Evolutionary conservation across 1,140 invertebrate genomes (phyloP), one percentile per base, ranked within the genome.

Genomic region (Battus philenor): DNA sequence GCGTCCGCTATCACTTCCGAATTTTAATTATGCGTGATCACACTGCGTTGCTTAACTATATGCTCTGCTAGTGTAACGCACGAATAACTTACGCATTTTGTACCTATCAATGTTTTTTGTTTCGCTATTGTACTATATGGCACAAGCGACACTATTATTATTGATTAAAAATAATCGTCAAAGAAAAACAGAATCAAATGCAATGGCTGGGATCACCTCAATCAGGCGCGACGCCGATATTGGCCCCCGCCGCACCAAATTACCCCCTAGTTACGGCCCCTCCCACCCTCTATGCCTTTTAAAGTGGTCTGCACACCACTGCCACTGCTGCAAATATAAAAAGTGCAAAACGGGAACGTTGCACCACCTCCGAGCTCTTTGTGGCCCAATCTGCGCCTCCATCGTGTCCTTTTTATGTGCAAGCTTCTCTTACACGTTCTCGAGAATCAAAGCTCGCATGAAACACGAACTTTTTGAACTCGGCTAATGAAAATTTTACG

Each of bases 241-340:
- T 75, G 76, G 70, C 71, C 68, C 74, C 74, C 75, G 66, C 80
- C 74, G 77, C 74, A 57, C 76, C 64, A 80, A 84, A 80, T 84
- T 82, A 82, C 80, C 80, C 80, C 78, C 78, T 80, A 72, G 72
- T 82, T 80, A 82, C 75, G 61, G 47, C 73, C 75, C 70, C 65
- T 67, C 63, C 67, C 71, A 68, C 76, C 73, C 74, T 55, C 62
- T 62, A 66, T 77, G 70, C 80, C 70, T 84, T 81, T 84, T 84
- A 84, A 84, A 84, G 80, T 81, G 80, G 80, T 81, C 80, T 84
- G 76, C 63, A 74, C 70, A 79, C 62, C 67, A 75, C 66, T 82
- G 74, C 72, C 65, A 76, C 72, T 73, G 72, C 68, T 80, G 71
- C 70, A 77, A 76, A 81, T 71, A 80, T 69, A 84, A 84, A 84